phyloP scores from a whole-genome alignment of 2,888 invertebrate species.

The Drosophila pullipes region DNA sequence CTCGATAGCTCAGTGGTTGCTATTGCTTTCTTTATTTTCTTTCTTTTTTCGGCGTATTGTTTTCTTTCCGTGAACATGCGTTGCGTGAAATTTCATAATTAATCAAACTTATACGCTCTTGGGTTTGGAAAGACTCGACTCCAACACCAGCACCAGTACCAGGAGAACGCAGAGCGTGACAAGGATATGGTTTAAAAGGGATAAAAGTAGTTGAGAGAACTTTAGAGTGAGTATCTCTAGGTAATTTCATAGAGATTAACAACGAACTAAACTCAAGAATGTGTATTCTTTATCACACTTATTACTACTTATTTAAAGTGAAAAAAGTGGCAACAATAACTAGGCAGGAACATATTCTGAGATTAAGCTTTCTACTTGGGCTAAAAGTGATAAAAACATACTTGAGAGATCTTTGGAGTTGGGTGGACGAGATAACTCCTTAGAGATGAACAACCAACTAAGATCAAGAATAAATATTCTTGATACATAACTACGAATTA shows the following conservation, averaged over 20 bases:
- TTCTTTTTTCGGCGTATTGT: slow-evolving; percentile 43
- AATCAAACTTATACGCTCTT: slow-evolving; percentile 83
- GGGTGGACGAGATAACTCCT: no score
- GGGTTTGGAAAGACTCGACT: slow-evolving; percentile 25
- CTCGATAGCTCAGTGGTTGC: slow-evolving; percentile 38
- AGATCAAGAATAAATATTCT: no score
- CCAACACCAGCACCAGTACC: slow-evolving; percentile 11
- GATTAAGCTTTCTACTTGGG: background rate
- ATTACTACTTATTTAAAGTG: background rate
- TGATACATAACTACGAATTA: no score
- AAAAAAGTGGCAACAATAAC: background rate
- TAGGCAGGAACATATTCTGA: background rate
- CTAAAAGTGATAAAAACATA: background rate
- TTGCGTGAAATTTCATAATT: slow-evolving; percentile 85
- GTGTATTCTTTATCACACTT: background rate
- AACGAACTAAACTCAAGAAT: background rate
- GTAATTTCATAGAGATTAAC: background rate
- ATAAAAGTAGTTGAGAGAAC: background rate
- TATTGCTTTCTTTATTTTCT: slow-evolving; percentile 51
- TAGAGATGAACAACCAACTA: no score
- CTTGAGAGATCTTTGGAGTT: background rate
- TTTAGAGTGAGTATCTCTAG: background rate
- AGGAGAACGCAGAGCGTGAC: slow-evolving; percentile 63
- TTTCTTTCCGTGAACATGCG: slow-evolving; percentile 68
- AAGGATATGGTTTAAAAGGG: slow-evolving; percentile 64